Evolutionary conservation across 2,888 invertebrate species (phyloP).

Genomic region (Empis livida): DNA sequence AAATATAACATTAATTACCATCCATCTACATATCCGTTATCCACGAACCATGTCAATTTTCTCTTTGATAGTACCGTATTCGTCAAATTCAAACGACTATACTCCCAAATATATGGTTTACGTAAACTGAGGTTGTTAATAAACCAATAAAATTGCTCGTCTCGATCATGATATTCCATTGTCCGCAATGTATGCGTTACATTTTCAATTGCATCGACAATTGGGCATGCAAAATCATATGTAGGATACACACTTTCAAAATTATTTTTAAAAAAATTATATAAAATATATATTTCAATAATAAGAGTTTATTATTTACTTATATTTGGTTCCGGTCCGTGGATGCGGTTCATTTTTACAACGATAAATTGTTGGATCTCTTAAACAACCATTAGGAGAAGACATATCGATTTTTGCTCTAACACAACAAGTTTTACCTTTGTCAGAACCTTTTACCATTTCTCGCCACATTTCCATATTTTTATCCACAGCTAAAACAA

Average conservation of each 20-base stretch:
- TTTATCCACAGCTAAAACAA: slow-evolving; percentile 55
- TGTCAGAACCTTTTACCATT: slow-evolving; percentile 73
- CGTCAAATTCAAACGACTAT: slow-evolving; percentile 92
- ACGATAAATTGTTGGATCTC: slow-evolving; percentile 97
- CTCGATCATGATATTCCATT: slow-evolving; percentile 96
- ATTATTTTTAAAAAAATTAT: slow-evolving; percentile 13
- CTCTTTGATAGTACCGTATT: slow-evolving; percentile 96
- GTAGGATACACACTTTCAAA: slow-evolving; percentile 95
- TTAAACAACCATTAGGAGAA: slow-evolving; percentile 88
- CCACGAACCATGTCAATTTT: slow-evolving; percentile 96
- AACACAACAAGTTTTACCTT: slow-evolving; percentile 83
- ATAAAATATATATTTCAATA: background rate
- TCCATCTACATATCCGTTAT: slow-evolving; percentile 86
- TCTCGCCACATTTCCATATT: slow-evolving; percentile 87
- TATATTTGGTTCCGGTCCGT: slow-evolving; percentile 85
- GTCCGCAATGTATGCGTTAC: slow-evolving; percentile 96
- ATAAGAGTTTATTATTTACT: slow-evolving; percentile 36
- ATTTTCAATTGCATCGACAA: slow-evolving; percentile 93
- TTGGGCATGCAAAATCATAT: slow-evolving; percentile 99
- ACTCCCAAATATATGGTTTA: slow-evolving; percentile 92
- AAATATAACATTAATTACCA: slow-evolving; percentile 43
- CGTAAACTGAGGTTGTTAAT: slow-evolving; percentile 75
- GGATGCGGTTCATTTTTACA: slow-evolving; percentile 95
- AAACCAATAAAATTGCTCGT: slow-evolving; percentile 97
- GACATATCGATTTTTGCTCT: slow-evolving; percentile 96